Evolutionary conservation across 1,140 invertebrate species (phyloP).

Genomic region (Ceratina australensis): DNA sequence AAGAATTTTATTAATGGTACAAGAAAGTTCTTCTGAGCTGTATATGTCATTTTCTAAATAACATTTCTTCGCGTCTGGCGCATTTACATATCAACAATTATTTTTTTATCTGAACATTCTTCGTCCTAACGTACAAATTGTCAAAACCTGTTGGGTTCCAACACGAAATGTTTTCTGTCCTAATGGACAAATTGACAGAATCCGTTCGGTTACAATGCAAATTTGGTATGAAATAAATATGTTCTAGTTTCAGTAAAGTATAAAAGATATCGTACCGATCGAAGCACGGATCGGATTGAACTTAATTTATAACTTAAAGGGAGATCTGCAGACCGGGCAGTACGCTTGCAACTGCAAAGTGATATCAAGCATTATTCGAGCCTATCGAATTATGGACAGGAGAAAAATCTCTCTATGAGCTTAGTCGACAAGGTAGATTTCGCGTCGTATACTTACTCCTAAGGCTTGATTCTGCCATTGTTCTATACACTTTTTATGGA

Average conservation of each 20-base stretch:
- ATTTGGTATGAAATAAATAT: neutral
- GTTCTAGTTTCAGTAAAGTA: neutral
- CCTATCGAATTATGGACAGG: no score
- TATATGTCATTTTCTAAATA: neutral
- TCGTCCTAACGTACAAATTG: neutral
- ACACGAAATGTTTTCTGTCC: neutral
- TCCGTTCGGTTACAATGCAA: neutral
- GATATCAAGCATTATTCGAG: neutral
- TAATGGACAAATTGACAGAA: neutral
- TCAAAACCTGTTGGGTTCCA: neutral
- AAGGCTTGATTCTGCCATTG: conserved; percentile 37
- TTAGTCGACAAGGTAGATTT: no score
- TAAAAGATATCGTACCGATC: neutral
- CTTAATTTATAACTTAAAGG: neutral
- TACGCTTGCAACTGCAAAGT: neutral
- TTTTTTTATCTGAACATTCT: no score
- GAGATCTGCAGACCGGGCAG: conserved; percentile 24
- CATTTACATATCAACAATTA: neutral
- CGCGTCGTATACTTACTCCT: no score
- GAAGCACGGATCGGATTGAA: neutral
- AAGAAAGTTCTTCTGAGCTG: neutral
- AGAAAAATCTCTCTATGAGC: no score
- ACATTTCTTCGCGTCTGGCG: no score
- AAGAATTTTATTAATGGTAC: no score
- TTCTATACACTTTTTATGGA: no score